These are phyloP conservation scores for Typhlichthys eigenmanni DNA, from an alignment of 2,797 vertebrate species.

Conservation along the genomic window DNA sequence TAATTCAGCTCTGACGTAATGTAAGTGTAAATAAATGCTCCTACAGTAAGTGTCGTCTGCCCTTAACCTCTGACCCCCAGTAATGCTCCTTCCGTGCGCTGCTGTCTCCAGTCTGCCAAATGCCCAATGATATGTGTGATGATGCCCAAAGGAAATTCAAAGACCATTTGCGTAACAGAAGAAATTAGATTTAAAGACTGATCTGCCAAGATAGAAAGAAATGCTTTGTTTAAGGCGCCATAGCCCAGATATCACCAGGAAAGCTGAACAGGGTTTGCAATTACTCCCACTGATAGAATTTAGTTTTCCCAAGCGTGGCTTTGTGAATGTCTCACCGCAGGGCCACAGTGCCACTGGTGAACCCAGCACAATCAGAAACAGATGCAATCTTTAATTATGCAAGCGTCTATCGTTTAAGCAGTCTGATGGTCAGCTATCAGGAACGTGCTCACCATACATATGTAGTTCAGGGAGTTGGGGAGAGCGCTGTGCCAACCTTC, in stretches of 20 bases:
- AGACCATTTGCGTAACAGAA: too few relatives aligned
- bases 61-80: too few relatives aligned
- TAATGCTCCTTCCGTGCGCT: too few relatives aligned
- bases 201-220: too few relatives aligned
- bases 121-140: too few relatives aligned
- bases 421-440: slow-evolving; percentile 59
- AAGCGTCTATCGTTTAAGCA: slow-evolving; percentile 66
- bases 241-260: neutral
- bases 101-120: too few relatives aligned
- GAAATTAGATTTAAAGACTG: too few relatives aligned
- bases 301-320: slow-evolving; percentile 50
- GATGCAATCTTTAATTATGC: slow-evolving; percentile 74
- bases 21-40: too few relatives aligned
- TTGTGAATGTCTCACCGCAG: slow-evolving; percentile 33
- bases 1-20: too few relatives aligned
- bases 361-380: slow-evolving; percentile 61
- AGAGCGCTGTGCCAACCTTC: slow-evolving; percentile 45
- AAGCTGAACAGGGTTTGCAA: slow-evolving; percentile 46
- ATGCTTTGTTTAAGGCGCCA: too few relatives aligned
- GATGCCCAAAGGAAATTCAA: too few relatives aligned
- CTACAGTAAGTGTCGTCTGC: too few relatives aligned
- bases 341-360: slow-evolving; percentile 37
- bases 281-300: slow-evolving; percentile 50
- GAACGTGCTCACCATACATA: slow-evolving; percentile 61
- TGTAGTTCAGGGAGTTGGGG: slow-evolving; percentile 59